phyloP scores from a whole-genome alignment of 1,140 invertebrate genomes.

The Tetranychus cinnabarinus region DNA sequence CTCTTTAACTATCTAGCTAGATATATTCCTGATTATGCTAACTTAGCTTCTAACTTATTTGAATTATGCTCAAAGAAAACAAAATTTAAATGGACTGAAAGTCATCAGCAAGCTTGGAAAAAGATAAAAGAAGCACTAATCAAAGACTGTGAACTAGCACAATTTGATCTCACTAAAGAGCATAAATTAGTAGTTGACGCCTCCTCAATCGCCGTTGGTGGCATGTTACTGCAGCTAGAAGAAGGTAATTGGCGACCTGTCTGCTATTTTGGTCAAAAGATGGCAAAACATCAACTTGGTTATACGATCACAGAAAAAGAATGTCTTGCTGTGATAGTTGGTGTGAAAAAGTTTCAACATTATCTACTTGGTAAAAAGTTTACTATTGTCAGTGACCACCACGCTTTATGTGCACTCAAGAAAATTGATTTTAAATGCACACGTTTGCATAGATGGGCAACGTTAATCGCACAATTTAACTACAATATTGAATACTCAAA shows the following conservation, averaged over 20 bases:
- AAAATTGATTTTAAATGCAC: background rate
- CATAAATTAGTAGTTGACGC: conserved; percentile 25
- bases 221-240: conserved; percentile 21
- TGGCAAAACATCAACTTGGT: background rate
- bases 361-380: background rate
- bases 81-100: background rate
- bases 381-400: background rate
- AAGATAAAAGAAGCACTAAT: conserved; percentile 13
- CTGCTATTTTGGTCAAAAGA: background rate
- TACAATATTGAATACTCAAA: conserved; percentile 22
- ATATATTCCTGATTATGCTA: background rate
- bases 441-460: background rate
- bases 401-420: background rate
- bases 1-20: background rate
- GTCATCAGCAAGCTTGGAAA: conserved; percentile 13
- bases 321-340: background rate
- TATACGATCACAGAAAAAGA: too few relatives aligned
- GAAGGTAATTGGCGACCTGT: background rate
- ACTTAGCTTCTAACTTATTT: background rate
- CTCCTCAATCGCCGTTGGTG: conserved; percentile 21
- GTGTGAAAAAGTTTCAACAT: background rate
- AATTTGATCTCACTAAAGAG: conserved; percentile 23
- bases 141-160: conserved; percentile 14
- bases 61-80: background rate
- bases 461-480: conserved; percentile 22